Conservation (phyloP, 2,797 vertebrate species). For the Anguilla obscura region DNA sequence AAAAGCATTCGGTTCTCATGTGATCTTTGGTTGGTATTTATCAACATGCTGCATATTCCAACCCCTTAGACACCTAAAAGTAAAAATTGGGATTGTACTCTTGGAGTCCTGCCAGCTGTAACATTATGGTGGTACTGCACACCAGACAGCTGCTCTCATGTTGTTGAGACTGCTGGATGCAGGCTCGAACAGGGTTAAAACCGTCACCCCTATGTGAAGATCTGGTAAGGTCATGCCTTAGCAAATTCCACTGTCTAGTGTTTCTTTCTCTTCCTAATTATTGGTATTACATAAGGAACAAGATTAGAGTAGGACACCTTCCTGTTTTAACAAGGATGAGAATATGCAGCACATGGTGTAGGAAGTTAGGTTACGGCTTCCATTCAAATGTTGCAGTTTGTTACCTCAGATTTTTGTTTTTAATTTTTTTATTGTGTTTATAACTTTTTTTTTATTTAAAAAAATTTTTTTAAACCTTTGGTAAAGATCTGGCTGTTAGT, state of each 20-base stretch:
- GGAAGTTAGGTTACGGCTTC: neutral
- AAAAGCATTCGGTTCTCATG: neutral
- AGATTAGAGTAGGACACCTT: neutral
- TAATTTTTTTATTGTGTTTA: neutral
- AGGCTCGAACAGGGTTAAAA: neutral
- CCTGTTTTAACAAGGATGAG: neutral
- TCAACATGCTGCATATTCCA: neutral
- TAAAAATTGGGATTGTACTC: neutral
- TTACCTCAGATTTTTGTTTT: neutral
- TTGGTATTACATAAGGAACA: neutral
- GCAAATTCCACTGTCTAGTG: neutral
- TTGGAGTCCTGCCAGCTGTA: neutral
- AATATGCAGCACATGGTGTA: neutral
- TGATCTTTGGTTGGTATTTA: neutral
- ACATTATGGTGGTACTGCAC: neutral
- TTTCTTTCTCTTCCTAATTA: neutral
- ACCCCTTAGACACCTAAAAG: neutral
- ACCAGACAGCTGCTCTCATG: neutral
- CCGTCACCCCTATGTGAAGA: neutral
- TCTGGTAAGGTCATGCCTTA: neutral
- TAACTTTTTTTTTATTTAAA: neutral
- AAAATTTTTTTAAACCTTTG: neutral
- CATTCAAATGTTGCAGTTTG: neutral
- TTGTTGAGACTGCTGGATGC: neutral
- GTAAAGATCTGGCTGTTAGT: neutral